Percentiles rank a stretch among this genome's conserved stretches.
Evolutionary conservation across 2,113 vertebrate species (phyloP).

Genomic region (Psephotus haematonotus): DNA sequence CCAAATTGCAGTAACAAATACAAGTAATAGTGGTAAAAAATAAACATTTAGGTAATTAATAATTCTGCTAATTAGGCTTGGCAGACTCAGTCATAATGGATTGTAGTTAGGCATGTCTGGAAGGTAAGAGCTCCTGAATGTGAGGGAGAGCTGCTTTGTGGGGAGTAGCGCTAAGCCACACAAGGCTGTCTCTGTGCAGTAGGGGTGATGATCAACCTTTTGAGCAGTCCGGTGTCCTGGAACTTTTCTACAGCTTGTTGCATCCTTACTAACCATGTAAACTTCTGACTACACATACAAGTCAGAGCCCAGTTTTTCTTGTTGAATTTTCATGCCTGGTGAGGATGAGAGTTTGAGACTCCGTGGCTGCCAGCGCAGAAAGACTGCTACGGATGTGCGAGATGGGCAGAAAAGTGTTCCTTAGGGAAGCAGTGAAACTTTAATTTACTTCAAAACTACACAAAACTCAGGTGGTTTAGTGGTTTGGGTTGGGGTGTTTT

Average conservation of each 20-base stretch:
- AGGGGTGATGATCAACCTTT: background rate
- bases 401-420: background rate
- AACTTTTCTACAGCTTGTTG: background rate
- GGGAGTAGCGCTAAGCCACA: background rate
- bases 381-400: background rate
- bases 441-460: background rate
- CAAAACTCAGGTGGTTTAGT: background rate
- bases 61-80: slow-evolving; percentile 21
- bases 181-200: background rate
- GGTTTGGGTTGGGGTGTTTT: background rate
- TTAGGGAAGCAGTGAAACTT: background rate
- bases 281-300: background rate
- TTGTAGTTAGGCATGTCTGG: background rate
- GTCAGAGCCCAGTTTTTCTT: background rate
- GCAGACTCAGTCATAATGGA: background rate
- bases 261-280: background rate
- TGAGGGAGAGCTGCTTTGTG: background rate
- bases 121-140: background rate
- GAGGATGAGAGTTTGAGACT: background rate
- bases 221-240: background rate
- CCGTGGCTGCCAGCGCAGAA: background rate
- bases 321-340: background rate
- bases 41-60: slow-evolving; percentile 53
- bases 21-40: slow-evolving; percentile 13
- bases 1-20: background rate